Evolutionary conservation across 2,113 vertebrate genomes (phyloP).

Genomic region (Oryctolagus cuniculus): mOryCun1.1 NC_091450.1:39873501-39874000

Average conservation of each 20-base stretch:
- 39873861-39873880: slow-evolving; percentile 83
- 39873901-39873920: slow-evolving; percentile 85
- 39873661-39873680: slow-evolving; percentile 82
- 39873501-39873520: no score
- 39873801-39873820: slow-evolving; percentile 84
- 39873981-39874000: slow-evolving; percentile 79
- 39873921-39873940: slow-evolving; percentile 88
- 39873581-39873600: neutral
- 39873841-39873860: slow-evolving; percentile 85
- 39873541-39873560: neutral
- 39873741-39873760: slow-evolving; percentile 93
- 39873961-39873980: slow-evolving; percentile 84
- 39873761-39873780: slow-evolving; percentile 92
- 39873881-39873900: slow-evolving; percentile 84
- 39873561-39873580: neutral
- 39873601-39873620: slow-evolving; percentile 68
- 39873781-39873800: slow-evolving; percentile 91
- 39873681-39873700: slow-evolving; percentile 83
- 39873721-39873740: slow-evolving; percentile 90
- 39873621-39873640: slow-evolving; percentile 68
- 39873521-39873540: no score
- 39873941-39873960: slow-evolving; percentile 90
- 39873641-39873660: slow-evolving; percentile 82
- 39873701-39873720: slow-evolving; percentile 79
- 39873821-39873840: slow-evolving; percentile 83